Evolutionary conservation across 2,113 vertebrate genomes (phyloP).

Genomic region (Pollachius pollachius): DNA sequence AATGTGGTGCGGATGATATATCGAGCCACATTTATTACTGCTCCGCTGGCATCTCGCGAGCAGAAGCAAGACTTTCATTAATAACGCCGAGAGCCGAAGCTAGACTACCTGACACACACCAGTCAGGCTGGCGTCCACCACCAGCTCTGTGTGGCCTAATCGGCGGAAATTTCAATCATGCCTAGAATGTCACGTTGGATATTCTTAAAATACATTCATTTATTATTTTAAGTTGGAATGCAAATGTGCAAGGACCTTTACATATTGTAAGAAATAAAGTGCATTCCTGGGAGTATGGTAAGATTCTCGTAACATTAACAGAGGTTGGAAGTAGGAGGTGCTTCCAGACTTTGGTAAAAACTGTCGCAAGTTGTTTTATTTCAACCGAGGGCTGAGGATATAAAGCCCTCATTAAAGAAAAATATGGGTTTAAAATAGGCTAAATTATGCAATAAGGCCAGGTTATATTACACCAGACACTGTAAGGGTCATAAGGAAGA

Average conservation of each 20-base stretch:
- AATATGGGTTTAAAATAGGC: conserved; percentile 55
- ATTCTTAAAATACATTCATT: not conserved
- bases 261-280: conserved; percentile 1
- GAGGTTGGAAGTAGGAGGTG: conserved; percentile 4
- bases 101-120: conserved; percentile 46
- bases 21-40: conserved; percentile 75
- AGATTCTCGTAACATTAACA: conserved; percentile 26
- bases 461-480: conserved; percentile 47
- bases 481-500: conserved; percentile 37
- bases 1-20: conserved; percentile 73
- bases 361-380: conserved; percentile 23
- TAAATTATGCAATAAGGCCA: conserved; percentile 26
- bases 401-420: conserved; percentile 47
- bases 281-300: too few species aligned
- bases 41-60: conserved; percentile 70
- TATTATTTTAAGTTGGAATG: conserved; percentile 12
- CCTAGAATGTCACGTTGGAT: conserved; percentile 8
- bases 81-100: conserved; percentile 44
- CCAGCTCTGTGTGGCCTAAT: conserved; percentile 55
- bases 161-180: conserved; percentile 51
- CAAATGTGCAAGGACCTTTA: conserved; percentile 14
- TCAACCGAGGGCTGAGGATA: conserved; percentile 43
- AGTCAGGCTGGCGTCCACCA: conserved; percentile 35
- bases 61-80: conserved; percentile 67
- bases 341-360: conserved; percentile 18